Conservation (phyloP, 2,888 invertebrate species). For the Torymus texanus region DNA sequence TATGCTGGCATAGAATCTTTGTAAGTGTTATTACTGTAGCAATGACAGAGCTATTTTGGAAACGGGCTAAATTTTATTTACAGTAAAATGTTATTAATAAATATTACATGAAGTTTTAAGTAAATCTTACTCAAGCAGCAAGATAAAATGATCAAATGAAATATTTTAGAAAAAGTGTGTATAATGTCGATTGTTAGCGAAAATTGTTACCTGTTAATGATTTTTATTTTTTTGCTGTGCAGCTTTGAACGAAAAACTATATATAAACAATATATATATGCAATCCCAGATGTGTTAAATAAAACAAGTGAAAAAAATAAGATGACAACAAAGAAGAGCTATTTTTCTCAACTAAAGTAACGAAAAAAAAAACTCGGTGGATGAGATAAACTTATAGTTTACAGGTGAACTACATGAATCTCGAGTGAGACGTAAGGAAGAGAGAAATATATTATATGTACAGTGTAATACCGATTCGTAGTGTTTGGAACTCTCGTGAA, state of each 20-base stretch:
- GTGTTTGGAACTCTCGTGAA: too few species aligned
- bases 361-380: not conserved
- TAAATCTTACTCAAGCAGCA: too few species aligned
- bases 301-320: constrained; percentile 4
- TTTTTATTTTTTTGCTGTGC: constrained; percentile 6
- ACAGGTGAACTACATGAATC: too few species aligned
- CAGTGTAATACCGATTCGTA: too few species aligned
- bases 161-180: constrained; percentile 17
- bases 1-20: constrained; percentile 46
- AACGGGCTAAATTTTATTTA: too few species aligned
- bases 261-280: not conserved
- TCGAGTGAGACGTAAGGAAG: too few species aligned
- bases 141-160: too few species aligned
- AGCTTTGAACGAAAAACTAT: not conserved
- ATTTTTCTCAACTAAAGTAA: constrained; percentile 20
- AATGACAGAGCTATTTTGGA: not conserved
- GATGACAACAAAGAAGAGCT: not conserved
- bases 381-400: too few species aligned
- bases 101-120: too few species aligned
- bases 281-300: constrained; percentile 2
- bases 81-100: too few species aligned
- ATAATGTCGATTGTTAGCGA: constrained; percentile 19
- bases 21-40: constrained; percentile 5
- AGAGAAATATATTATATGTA: too few species aligned
- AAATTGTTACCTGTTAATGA: constrained; percentile 9